phyloP scores from a whole-genome alignment of 2,113 vertebrate genomes.

The Microtus montanus region DNA sequence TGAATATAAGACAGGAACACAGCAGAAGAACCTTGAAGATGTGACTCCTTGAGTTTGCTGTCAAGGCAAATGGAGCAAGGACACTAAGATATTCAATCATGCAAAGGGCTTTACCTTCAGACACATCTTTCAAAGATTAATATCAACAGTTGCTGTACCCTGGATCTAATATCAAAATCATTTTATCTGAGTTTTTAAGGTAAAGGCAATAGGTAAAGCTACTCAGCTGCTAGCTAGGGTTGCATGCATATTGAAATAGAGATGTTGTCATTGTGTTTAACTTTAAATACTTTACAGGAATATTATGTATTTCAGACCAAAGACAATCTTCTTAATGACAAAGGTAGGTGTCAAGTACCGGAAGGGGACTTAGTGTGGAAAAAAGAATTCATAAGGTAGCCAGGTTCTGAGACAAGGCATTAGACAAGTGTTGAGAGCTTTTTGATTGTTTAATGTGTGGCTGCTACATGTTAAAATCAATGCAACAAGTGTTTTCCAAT shows the following conservation, averaged over 20 bases:
- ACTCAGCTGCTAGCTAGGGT: neutral
- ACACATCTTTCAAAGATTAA: neutral
- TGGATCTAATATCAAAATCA: neutral
- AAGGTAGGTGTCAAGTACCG: neutral
- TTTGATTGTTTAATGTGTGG: neutral
- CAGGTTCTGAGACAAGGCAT: neutral
- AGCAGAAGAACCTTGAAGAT: neutral
- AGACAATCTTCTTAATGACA: neutral
- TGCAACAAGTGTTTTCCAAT: neutral
- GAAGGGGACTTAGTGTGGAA: neutral
- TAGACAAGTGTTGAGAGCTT: neutral
- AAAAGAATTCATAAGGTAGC: neutral
- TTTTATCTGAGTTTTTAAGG: neutral
- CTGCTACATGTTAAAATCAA: neutral
- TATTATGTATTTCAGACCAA: neutral
- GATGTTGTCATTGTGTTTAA: neutral
- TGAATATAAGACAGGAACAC: neutral
- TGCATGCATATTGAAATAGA: neutral
- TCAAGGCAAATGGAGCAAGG: neutral
- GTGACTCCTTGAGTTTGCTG: neutral
- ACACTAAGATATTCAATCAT: neutral
- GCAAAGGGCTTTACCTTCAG: neutral
- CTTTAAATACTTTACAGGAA: neutral
- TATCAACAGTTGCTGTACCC: neutral
- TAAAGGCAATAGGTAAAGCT: neutral